phyloP scores from a whole-genome alignment of 2,888 invertebrate species.

The Ypsolopha scabrella region DNA sequence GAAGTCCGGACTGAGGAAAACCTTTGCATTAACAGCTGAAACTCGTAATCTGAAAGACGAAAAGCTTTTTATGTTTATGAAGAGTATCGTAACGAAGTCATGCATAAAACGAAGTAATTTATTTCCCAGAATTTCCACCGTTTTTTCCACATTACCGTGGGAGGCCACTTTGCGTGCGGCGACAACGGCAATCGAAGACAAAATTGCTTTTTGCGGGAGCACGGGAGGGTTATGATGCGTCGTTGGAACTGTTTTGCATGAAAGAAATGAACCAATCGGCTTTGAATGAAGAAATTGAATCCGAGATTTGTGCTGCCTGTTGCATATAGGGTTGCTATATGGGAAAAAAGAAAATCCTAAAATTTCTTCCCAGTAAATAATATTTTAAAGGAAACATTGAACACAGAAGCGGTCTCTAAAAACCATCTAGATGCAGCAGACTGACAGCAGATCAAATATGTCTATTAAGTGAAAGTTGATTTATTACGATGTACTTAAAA shows the following conservation, averaged over 20 bases:
- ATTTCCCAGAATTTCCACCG: slow-evolving; percentile 27
- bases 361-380: background rate
- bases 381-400: no score
- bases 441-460: no score
- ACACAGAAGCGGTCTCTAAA: no score
- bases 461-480: no score
- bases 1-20: no score
- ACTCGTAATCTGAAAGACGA: background rate
- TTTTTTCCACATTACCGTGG: slow-evolving; percentile 31
- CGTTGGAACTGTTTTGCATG: background rate
- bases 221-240: slow-evolving; percentile 10
- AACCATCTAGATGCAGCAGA: no score
- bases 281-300: slow-evolving; percentile 3
- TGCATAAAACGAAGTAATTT: slow-evolving; percentile 9
- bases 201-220: slow-evolving; percentile 33
- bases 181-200: slow-evolving; percentile 25
- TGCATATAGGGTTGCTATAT: background rate
- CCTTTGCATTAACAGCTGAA: background rate
- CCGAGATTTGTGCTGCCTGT: slow-evolving; percentile 1
- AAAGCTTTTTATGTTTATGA: background rate
- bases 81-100: no score
- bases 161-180: slow-evolving; percentile 17
- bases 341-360: no score
- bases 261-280: background rate
- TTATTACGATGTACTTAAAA: no score